These are phyloP conservation scores for Spodoptera frugiperda DNA, from an alignment of 1,140 invertebrate species.

Conservation along the genomic window DNA sequence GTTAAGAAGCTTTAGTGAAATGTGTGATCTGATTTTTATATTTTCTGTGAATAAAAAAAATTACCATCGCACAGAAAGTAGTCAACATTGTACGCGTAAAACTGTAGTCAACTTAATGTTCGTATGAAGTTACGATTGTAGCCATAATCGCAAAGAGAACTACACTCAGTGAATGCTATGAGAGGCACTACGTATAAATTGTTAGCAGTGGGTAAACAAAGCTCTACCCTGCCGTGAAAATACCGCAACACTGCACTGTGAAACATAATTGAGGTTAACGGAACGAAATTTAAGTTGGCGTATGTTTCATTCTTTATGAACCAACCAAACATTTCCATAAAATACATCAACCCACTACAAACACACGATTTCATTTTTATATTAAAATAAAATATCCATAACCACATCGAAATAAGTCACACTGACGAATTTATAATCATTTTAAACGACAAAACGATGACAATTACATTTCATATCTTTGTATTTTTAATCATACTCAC, in stretches of 20 bases:
- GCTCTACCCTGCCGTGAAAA: constrained; percentile 56
- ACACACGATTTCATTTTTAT: neutral
- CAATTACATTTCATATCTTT: neutral
- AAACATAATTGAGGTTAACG: constrained; percentile 40
- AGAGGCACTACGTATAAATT: constrained; percentile 35
- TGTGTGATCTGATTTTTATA: neutral
- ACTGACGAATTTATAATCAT: constrained; percentile 6
- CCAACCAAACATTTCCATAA: constrained; percentile 2
- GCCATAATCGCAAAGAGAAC: constrained; percentile 27
- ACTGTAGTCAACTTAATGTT: neutral
- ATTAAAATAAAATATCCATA: neutral
- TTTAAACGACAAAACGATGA: neutral
- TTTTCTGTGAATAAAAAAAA: neutral
- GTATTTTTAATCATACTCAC: constrained; percentile 10
- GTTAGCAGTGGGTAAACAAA: constrained; percentile 57
- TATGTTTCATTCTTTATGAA: constrained; percentile 12
- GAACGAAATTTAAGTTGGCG: constrained; percentile 39
- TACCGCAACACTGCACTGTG: constrained; percentile 39
- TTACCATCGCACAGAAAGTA: neutral
- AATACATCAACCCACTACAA: neutral
- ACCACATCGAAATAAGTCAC: neutral
- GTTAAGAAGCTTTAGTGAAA: too few species aligned
- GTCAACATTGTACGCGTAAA: constrained; percentile 4
- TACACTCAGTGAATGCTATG: constrained; percentile 22
- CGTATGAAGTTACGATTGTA: constrained; percentile 32